Base-by-base conservation (phyloP, 2,888 invertebrate species). In the Apodemia hepburni region DNA sequence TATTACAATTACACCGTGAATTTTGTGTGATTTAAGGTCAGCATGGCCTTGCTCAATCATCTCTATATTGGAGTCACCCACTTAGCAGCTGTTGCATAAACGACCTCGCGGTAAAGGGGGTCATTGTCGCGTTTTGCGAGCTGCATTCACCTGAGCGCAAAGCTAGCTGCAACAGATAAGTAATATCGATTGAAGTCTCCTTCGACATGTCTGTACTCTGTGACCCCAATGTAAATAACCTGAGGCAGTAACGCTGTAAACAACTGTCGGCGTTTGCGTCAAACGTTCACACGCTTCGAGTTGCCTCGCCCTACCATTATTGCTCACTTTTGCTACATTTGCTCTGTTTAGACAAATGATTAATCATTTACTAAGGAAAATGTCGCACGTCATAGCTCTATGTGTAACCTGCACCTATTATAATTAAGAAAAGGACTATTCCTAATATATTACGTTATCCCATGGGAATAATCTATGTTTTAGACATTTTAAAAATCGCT, bases 201-300 rank as follows among this genome's bases (percentile, higher is more conserved):
- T 82, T 84, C 87, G 75, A 73, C 78, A 87, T 89, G 90, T 90
- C 90, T 51, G 22, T 54, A 27, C 27, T 27, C 54, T 91, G 87
- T 90, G 89, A 91, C 90, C 90, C 88, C 90, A 85, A 88, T 89
- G 91, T 88, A 87, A 90, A 90, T 89, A 90, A 88, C 90, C 89
- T 85, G 82, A 81, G 85, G 83, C 83, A 82, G 74, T 80, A 87
- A 47, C 45, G 45, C 45, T 47, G 45, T 89, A 90, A 89, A 90
- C 90, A 89, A 84, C 83, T 80, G 83, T 38, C 45, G 45, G 82
- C 80, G 84, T 82, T 85, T 85, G 86, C 89, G 89, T 88, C 89
- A 87, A 87, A 84, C 82, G 82, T 75, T 75, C 77, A 78, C 76
- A 76, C 66, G 71, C 68, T 61, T 68, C 65, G 45, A 47, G 45